Conservation (phyloP, 2,113 vertebrate species). For the Neoarius graeffei region DNA sequence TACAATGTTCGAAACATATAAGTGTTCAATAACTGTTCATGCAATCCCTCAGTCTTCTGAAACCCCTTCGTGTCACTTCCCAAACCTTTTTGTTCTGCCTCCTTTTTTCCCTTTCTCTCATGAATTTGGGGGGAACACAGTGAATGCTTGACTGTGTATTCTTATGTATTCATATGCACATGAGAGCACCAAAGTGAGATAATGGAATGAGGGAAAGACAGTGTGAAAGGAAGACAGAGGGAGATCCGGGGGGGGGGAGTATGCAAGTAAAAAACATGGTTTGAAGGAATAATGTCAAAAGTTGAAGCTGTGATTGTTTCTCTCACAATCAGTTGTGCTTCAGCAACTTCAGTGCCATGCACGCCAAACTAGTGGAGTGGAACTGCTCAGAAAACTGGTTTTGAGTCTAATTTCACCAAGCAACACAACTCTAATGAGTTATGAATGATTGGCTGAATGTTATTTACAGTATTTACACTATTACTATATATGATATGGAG, state of each 20-base stretch:
- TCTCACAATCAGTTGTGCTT: not conserved
- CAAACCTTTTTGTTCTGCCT: slow-evolving; percentile 4
- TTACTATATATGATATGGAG: too few relatives aligned
- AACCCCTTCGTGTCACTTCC: not conserved
- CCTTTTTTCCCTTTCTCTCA: not conserved
- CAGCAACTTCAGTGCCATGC: not conserved
- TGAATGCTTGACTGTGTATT: not conserved
- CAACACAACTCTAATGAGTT: not conserved
- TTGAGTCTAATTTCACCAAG: not conserved
- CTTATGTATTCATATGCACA: not conserved
- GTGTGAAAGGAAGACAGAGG: not conserved
- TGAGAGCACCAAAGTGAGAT: not conserved
- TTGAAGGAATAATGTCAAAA: slow-evolving; percentile 26
- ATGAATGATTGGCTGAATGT: not conserved
- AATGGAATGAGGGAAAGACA: slow-evolving; percentile 12
- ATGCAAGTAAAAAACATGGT: not conserved
- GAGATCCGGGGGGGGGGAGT: slow-evolving; percentile 13
- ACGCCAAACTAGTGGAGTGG: not conserved
- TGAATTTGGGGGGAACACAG: not conserved
- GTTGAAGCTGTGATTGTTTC: not conserved
- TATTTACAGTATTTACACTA: not conserved
- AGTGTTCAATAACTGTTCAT: not conserved
- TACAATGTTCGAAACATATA: not conserved
- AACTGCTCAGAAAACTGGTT: not conserved
- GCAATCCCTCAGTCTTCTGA: slow-evolving; percentile 25